These are phyloP conservation scores for Hirtodrosophila histrioides DNA, from an alignment of 2,888 invertebrate species.

Conservation along the genomic window DNA sequence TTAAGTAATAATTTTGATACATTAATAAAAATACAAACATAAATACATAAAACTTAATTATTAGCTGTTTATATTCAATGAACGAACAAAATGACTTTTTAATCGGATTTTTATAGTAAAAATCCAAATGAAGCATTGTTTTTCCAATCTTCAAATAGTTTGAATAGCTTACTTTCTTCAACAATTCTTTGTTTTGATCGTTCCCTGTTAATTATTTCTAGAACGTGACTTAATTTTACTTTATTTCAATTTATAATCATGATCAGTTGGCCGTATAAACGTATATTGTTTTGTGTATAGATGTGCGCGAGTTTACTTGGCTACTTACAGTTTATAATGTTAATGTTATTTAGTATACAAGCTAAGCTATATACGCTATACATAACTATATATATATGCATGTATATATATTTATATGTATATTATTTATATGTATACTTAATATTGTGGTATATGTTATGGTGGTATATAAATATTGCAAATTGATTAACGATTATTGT, in stretches of 20 bases:
- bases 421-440: conserved; percentile 37
- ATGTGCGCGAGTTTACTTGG: conserved; percentile 33
- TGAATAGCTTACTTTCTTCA: no score
- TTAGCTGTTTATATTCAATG: no score
- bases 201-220: background rate
- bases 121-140: no score
- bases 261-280: conserved; percentile 26
- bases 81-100: no score
- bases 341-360: conserved; percentile 49
- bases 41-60: no score
- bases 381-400: conserved; percentile 42
- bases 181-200: no score
- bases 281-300: conserved; percentile 14
- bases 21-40: no score
- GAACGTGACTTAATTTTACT: background rate
- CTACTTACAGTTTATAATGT: conserved; percentile 54
- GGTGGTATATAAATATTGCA: conserved; percentile 67
- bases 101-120: no score
- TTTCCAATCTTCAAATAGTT: no score
- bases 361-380: conserved; percentile 63
- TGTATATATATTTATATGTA: conserved; percentile 37
- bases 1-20: no score
- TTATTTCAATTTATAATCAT: conserved; percentile 15
- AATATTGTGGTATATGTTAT: conserved; percentile 58
- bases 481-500: conserved; percentile 61